Evolutionary conservation across 2,888 invertebrate species (phyloP).

Genomic region (Carpatolechia fugitivella): DNA sequence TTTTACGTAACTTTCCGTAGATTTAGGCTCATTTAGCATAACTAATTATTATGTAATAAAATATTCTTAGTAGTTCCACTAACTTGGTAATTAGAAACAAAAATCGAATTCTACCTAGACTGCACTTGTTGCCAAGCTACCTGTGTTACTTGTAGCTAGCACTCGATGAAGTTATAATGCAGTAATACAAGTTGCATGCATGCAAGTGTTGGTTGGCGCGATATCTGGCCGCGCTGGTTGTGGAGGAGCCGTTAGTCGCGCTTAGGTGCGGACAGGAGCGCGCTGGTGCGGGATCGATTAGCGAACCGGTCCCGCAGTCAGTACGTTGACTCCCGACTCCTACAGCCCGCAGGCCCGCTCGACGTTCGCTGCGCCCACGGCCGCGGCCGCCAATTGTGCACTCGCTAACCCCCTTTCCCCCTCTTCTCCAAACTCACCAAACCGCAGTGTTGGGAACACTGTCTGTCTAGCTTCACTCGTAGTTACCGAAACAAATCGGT

Average conservation of each 20-base stretch:
- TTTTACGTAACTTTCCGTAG: slow-evolving; percentile 43
- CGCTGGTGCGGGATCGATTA: slow-evolving; percentile 72
- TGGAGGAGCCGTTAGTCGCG: slow-evolving; percentile 69
- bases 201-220: slow-evolving; percentile 30
- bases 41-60: not conserved
- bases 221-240: slow-evolving; percentile 46
- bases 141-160: too few relatives aligned
- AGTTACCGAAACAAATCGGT: not conserved
- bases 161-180: not conserved
- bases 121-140: not conserved
- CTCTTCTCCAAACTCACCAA: not conserved
- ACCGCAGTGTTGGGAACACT: not conserved
- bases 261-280: slow-evolving; percentile 71
- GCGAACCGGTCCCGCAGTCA: slow-evolving; percentile 69
- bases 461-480: not conserved
- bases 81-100: not conserved
- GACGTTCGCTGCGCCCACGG: slow-evolving; percentile 46
- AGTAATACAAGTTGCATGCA: slow-evolving; percentile 18
- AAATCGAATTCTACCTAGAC: not conserved
- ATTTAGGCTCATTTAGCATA: slow-evolving; percentile 32
- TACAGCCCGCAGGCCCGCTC: slow-evolving; percentile 42
- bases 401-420: not conserved
- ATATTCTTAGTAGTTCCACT: not conserved
- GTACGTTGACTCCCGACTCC: slow-evolving; percentile 72
- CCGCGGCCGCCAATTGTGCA: slow-evolving; percentile 11